Percentiles rank a stretch among this genome's conserved stretches.
These are phyloP conservation scores for Oxycera nigricornis DNA, from an alignment of 2,888 invertebrate species.

Conservation along the genomic window DNA sequence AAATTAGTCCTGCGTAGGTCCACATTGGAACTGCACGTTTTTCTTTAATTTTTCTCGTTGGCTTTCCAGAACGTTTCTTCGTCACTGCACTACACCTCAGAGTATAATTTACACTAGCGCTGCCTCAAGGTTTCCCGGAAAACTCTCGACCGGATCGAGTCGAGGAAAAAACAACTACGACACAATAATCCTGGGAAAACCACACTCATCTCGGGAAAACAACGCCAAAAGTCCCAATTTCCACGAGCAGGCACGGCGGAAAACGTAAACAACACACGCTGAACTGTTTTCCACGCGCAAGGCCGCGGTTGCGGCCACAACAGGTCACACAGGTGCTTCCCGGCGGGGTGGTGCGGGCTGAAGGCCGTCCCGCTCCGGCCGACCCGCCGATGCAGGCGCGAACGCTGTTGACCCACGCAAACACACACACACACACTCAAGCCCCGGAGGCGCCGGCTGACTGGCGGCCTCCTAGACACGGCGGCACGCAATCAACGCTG, in stretches of 20 bases:
- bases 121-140: no score
- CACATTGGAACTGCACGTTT: no score
- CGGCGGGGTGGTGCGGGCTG: neutral
- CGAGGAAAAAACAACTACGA: no score
- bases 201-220: no score
- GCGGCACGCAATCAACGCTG: neutral
- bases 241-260: neutral
- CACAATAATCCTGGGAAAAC: no score
- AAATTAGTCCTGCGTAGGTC: no score
- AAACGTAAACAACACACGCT: slow-evolving; percentile 3
- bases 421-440: neutral
- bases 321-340: slow-evolving; percentile 18
- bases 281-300: neutral
- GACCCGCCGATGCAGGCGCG: neutral
- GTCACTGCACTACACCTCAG: no score
- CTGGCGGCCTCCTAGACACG: neutral
- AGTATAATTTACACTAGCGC: no score
- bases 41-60: no score
- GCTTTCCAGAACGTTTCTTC: no score
- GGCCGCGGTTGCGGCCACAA: neutral
- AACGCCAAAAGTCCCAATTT: neutral
- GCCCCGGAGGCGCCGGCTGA: neutral
- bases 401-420: neutral
- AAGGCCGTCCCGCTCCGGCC: neutral
- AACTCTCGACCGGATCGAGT: no score